phyloP scores from a whole-genome alignment of 1,140 invertebrate species.

The Pseudomyrmex cubaensis region DNA sequence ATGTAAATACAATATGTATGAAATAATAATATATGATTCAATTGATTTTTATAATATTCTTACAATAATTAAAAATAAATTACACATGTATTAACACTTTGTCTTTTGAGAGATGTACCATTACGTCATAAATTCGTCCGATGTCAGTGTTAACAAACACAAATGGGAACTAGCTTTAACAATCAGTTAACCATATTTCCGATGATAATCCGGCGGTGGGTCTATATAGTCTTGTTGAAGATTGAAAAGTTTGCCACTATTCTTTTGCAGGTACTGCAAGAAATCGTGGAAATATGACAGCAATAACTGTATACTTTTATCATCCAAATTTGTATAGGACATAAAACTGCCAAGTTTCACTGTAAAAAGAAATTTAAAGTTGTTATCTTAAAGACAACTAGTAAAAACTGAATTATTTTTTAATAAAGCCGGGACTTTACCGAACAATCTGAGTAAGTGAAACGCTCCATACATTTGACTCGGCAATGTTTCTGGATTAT shows the following conservation, averaged over 20 bases:
- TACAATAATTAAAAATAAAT: too few species aligned
- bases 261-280: constrained; percentile 92
- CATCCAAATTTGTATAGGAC: constrained; percentile 95
- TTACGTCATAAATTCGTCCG: too few species aligned
- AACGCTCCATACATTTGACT: constrained; percentile 96
- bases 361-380: constrained; percentile 76
- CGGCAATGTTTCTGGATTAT: constrained; percentile 92
- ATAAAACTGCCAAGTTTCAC: constrained; percentile 95
- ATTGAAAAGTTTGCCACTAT: constrained; percentile 91
- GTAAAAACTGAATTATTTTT: neutral
- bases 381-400: neutral
- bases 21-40: too few species aligned
- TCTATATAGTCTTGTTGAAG: constrained; percentile 93
- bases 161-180: too few species aligned
- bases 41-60: too few species aligned
- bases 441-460: constrained; percentile 95
- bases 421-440: constrained; percentile 67
- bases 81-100: too few species aligned
- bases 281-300: constrained; percentile 96
- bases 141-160: too few species aligned
- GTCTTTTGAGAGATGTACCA: too few species aligned
- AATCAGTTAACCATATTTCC: constrained; percentile 86
- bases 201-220: constrained; percentile 95
- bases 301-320: constrained; percentile 93
- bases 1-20: too few species aligned